Conservation (phyloP, 2,888 invertebrate species). For the Drosophila pseudotakahashii region DNA sequence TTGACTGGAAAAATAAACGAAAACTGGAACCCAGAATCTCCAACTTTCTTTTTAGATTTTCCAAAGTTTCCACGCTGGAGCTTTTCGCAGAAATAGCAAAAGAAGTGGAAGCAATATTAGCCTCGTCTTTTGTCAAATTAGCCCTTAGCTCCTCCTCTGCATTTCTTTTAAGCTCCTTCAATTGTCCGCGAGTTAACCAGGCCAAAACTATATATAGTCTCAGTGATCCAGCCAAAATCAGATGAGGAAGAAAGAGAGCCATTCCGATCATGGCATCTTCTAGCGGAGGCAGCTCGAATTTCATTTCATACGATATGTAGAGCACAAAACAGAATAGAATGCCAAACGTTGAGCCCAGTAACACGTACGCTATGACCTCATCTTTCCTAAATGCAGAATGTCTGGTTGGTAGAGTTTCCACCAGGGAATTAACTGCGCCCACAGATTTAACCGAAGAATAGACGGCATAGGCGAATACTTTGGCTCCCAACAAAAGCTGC, state of each 20-base stretch:
- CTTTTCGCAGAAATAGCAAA: slow-evolving; percentile 8
- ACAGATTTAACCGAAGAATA: slow-evolving; percentile 60
- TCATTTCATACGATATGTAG: slow-evolving; percentile 78
- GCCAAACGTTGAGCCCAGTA: slow-evolving; percentile 66
- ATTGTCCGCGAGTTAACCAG: slow-evolving; percentile 63
- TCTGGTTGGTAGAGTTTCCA: slow-evolving; percentile 31
- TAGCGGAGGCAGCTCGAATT: slow-evolving; percentile 76
- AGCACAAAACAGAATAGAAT: slow-evolving; percentile 59
- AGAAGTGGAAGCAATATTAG: slow-evolving; percentile 15
- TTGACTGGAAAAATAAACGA: slow-evolving; percentile 37
- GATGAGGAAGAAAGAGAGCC: slow-evolving; percentile 80
- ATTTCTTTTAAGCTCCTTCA: slow-evolving; percentile 44
- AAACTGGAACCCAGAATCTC: slow-evolving; percentile 46
- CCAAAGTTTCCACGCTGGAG: slow-evolving; percentile 30
- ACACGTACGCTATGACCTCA: slow-evolving; percentile 58
- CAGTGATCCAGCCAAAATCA: slow-evolving; percentile 66
- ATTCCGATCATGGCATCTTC: slow-evolving; percentile 69
- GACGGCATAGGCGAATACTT: slow-evolving; percentile 63
- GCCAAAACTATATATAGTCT: slow-evolving; percentile 54
- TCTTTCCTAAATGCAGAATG: not conserved
- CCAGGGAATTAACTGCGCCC: slow-evolving; percentile 55
- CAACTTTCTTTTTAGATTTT: slow-evolving; percentile 41
- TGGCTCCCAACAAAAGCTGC: slow-evolving; percentile 74
- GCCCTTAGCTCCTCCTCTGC: slow-evolving; percentile 37
- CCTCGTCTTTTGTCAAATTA: slow-evolving; percentile 25